Conservation (phyloP, 2,888 invertebrate genomes). For the Tetheella fluctuosa region DNA sequence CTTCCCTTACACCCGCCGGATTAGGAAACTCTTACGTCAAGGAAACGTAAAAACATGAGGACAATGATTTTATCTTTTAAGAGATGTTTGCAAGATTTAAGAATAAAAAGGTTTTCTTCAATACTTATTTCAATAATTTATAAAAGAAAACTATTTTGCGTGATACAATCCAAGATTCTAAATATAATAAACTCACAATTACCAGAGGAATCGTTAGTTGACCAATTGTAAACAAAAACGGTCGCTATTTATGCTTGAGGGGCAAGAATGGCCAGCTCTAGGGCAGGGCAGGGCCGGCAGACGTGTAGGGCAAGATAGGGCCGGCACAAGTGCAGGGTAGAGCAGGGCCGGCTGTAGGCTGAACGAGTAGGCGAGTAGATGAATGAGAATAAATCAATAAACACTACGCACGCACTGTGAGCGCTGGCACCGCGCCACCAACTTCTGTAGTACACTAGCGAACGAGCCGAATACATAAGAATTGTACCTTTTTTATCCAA, state of each 20-base stretch:
- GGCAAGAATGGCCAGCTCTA: background rate
- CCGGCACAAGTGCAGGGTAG: background rate
- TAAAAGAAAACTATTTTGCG: too few species aligned
- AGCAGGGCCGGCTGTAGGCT: constrained; percentile 1
- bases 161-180: too few species aligned
- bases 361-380: background rate
- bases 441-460: too few species aligned
- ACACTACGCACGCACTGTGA: background rate
- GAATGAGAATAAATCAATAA: background rate
- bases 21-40: background rate
- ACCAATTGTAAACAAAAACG: background rate
- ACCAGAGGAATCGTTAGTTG: too few species aligned
- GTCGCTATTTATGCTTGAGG: background rate
- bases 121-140: too few species aligned
- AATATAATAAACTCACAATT: too few species aligned
- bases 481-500: too few species aligned
- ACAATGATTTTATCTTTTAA: background rate
- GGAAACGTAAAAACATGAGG: background rate
- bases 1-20: background rate
- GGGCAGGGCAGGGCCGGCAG: background rate
- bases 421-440: background rate
- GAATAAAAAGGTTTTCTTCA: background rate
- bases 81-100: background rate
- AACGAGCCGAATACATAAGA: too few species aligned
- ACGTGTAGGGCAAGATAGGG: background rate